Evolutionary conservation across 2,888 invertebrate species (phyloP).

Genomic region (Listrodromus nycthemerus): DNA sequence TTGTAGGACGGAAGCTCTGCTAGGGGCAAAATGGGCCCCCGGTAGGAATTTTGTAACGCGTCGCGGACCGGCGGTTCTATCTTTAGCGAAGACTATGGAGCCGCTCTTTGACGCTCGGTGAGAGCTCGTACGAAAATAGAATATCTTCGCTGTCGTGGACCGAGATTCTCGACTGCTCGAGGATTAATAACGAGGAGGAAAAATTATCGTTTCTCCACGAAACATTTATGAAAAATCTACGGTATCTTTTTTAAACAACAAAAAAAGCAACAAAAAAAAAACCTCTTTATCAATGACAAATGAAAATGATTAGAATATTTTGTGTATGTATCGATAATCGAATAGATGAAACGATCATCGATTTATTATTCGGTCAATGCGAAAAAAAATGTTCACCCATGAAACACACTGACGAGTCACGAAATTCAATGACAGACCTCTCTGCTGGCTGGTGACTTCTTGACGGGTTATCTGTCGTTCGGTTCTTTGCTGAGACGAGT

Average conservation of each 20-base stretch:
- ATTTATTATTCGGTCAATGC: not conserved
- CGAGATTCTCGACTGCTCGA: constrained; percentile 64
- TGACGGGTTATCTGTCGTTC: constrained; percentile 91
- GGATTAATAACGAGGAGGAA: constrained; percentile 29
- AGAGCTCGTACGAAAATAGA: constrained; percentile 83
- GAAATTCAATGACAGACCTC: constrained; percentile 86
- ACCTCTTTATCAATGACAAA: not conserved
- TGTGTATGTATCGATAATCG: not conserved
- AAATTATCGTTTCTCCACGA: constrained; percentile 4
- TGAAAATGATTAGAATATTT: not conserved
- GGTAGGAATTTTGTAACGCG: constrained; percentile 66
- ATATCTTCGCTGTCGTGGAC: constrained; percentile 73
- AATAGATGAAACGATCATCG: not conserved
- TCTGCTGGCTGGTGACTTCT: constrained; percentile 91
- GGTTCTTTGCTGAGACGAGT: constrained; percentile 87
- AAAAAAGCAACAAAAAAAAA: not conserved
- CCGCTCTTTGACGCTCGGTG: constrained; percentile 69
- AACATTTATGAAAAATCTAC: not conserved
- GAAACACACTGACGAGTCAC: constrained; percentile 15
- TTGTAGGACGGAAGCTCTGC: constrained; percentile 37
- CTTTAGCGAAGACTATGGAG: constrained; percentile 74
- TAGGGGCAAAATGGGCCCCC: constrained; percentile 52
- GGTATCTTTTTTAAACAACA: not conserved
- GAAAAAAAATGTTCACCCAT: constrained; percentile 6
- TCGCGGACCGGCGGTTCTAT: constrained; percentile 71